Base-by-base conservation (phyloP, 2,797 vertebrate genomes). In the Siniperca undulata region DNA sequence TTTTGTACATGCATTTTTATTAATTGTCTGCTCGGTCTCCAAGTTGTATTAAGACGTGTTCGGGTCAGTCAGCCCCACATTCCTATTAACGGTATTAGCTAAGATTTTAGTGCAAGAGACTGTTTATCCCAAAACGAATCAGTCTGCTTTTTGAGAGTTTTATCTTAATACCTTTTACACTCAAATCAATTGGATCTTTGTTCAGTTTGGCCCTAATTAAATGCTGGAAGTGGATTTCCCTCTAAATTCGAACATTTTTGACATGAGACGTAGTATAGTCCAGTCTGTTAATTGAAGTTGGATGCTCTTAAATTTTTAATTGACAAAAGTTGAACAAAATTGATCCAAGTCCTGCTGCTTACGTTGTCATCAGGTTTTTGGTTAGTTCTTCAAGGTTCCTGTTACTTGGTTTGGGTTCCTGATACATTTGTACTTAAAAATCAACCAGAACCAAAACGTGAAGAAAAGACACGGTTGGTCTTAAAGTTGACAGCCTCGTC, bases 1-100 rank as follows among this genome's bases (percentile, higher is more conserved):
- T 92, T 93, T 91, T 93, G 50, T 92, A 92, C 50, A 80, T 81
- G 61, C 59, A 34, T 87, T 92, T 91, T 91, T 84, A 84, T 79
- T 78, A 62, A 72, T 84, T 77, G 11, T 82, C 52, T 0, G 2
- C 61, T 67, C 13, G 0, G 19, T 60, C 46, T 30, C 11, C 42
- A 30, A 34, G 12, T 80, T 80, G 65, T 74, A 78, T 62, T 22
- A 38, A 67, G 20, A 60, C 27, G 12, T 50, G 58, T 80, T 86
- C 3, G 5, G 53, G 53, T 81, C 10, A 6, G 19, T 80, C 14
- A 60, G 36, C 27, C 42, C 34, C 44, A 80, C 70, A 84, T 89
- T 90, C 74, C 78, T 76, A 1, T 71, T 19, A 44, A 65, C 50
- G 78, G 80, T 72, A 53, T 82, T 80, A 70, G 24, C 42, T 7